Evolutionary conservation across 2,888 invertebrate species (phyloP), one percentile per base, ranked within the genome.

Genomic region (Cinara cedri): DNA sequence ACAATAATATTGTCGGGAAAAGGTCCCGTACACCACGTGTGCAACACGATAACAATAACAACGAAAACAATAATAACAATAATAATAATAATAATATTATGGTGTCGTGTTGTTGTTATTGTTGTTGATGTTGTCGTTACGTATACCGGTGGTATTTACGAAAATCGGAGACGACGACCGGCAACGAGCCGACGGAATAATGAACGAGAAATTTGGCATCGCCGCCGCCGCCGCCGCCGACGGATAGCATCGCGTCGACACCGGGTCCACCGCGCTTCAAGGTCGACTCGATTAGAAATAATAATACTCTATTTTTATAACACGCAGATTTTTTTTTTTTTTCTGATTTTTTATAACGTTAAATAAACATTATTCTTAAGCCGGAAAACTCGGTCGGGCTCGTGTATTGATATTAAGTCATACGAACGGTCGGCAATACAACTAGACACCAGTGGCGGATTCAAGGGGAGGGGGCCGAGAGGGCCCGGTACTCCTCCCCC

Each of bases 201-300:
- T 63, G 60, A 49, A 26, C 13, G 66, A 76, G 76, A 76, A 76
- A 57, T 76, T 76, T 76, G 76, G 76, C 76, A 76, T 66, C 76
- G 57, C 57, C 10, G 65, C 57, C 44, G 57, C 51, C 72, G 46
- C 57, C 44, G 51, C 49, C 49, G 63, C n/a, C n/a, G 26, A 63
- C 51, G 66, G 44, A 63, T 62, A 49, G 63, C 65, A 54, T 55
- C 57, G 46, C 65, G 66, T 46, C 76, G 54, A 72, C 72, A 72
- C 60, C 9, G 68, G 68, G 76, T 57, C 55, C 75, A 16, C 44
- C 71, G 54, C 34, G 72, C 66, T 46, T 49, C 76, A 76, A 76
- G 76, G 76, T 76, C 76, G 26, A 76, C 66, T 76, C 76, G 76
- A 68, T 76, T 55, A 57, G 26, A 57, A 57, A 76, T 34, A 44